Percentiles rank a stretch among this genome's conserved stretches.
phyloP scores from a whole-genome alignment of 64 coral and sea anemone species.

The Pocillopora verrucosa region DNA sequence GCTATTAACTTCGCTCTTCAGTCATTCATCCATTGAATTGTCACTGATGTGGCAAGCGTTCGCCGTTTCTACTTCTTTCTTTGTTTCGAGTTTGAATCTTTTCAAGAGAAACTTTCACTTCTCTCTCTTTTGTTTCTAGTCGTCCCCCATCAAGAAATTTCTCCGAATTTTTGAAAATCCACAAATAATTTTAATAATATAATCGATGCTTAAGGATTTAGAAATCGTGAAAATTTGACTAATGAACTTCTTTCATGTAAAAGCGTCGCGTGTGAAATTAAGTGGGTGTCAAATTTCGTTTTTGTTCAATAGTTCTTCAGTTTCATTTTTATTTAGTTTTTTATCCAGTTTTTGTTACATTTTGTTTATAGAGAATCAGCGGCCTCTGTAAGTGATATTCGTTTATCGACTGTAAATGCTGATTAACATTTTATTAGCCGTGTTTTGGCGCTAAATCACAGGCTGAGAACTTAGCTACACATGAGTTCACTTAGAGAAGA shows the following conservation, averaged over 20 bases:
- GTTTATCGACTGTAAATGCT: not conserved
- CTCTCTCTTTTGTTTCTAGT: not conserved
- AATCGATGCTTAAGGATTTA: not conserved
- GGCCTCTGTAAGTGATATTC: not conserved
- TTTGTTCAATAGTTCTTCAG: not conserved
- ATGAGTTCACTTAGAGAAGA: too few relatives aligned
- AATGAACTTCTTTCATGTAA: not conserved
- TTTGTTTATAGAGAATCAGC: too few relatives aligned
- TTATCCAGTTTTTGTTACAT: too few relatives aligned
- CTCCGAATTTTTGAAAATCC: not conserved
- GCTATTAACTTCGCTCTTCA: not conserved
- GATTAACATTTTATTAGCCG: slow-evolving; percentile 10
- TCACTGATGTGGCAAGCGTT: not conserved
- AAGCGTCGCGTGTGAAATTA: too few relatives aligned
- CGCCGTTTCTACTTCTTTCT: not conserved
- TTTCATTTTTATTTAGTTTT: too few relatives aligned
- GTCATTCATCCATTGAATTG: slow-evolving; percentile 9
- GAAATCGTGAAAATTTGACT: not conserved
- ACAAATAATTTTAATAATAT: not conserved
- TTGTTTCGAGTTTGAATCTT: not conserved
- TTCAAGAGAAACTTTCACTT: not conserved
- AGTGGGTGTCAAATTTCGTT: too few relatives aligned
- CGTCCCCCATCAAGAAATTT: not conserved
- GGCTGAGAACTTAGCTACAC: too few relatives aligned
- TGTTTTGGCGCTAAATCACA: not conserved